Evolutionary conservation across 2,888 invertebrate species (phyloP).

Genomic region (Linnaemya vulpina): DNA sequence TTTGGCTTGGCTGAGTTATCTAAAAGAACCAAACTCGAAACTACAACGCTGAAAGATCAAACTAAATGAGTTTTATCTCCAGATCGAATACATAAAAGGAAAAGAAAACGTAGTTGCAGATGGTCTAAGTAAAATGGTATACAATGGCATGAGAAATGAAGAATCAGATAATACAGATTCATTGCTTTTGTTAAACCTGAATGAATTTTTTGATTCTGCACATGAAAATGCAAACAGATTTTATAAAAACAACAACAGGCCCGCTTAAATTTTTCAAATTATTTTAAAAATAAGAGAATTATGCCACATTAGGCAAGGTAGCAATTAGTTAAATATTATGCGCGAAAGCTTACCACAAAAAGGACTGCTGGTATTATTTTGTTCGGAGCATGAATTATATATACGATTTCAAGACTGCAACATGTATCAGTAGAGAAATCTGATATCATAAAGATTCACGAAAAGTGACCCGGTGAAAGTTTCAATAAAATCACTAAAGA

Average conservation of each 20-base stretch:
- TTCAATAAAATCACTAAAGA: no score
- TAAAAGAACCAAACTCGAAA: conserved; percentile 1
- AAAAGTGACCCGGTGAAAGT: no score
- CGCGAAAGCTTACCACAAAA: conserved; percentile 18
- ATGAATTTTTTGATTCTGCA: not conserved
- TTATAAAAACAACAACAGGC: conserved; percentile 25
- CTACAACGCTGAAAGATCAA: not conserved
- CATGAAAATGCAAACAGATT: not conserved
- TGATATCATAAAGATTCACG: no score
- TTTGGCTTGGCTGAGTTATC: no score
- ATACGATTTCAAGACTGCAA: conserved; percentile 12
- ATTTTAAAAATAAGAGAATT: conserved; percentile 12
- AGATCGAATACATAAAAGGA: not conserved
- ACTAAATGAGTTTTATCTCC: no score
- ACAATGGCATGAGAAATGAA: no score
- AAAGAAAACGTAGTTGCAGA: not conserved
- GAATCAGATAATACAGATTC: not conserved
- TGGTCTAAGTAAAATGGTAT: no score
- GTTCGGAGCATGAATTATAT: not conserved
- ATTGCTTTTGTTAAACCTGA: not conserved
- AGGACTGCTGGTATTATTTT: conserved; percentile 12
- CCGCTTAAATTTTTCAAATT: conserved; percentile 19
- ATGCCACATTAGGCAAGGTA: not conserved
- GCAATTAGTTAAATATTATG: conserved; percentile 22
- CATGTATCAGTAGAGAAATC: no score